Evolutionary conservation across 2,113 vertebrate species (phyloP), one percentile per base, ranked within the genome.

Genomic region (Bubo blakistoni): DNA sequence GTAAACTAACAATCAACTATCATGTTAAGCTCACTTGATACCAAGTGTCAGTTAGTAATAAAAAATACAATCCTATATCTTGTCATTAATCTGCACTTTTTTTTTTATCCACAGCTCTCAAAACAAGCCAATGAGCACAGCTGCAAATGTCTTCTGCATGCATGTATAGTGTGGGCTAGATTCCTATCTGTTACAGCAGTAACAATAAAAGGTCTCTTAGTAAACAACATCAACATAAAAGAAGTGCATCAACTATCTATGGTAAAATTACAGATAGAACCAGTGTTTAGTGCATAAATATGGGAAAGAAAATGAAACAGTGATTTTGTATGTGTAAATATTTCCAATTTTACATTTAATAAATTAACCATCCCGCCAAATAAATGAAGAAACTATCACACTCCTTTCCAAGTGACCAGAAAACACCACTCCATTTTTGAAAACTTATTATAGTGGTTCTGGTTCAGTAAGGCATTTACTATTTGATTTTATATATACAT

Each of bases 51-150:
- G 74, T 94, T 93, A 77, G 47, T 2, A 76, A 83, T 46, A 51
- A 51, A 59, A 30, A 17, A 27, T 6, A 21, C 58, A 34, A 40
- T 86, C 22, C 55, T 81, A 2, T 90, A 94, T 95, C 94, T 92
- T 88, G 54, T 66, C 83, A 78, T 86, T 92, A 91, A 96, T 92
- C 95, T 94, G 76, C 67, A 77, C 49, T 66, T 36, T 1, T 29
- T 29, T 85, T 88, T 93, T 92, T 82, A 92, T 92, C 91, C 77
- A 89, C 67, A 87, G 69, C 76, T 76, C 77, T 95, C 91, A 91
- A 87, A 94, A 85, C 9, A 89, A 92, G 55, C 12, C 77, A 87
- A 71, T 63, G 69, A 92, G 66, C 93, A 84, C 93, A 97, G 93
- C 93, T 91, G 95, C 49, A n/a, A 96, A 84, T 67, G 65, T 58